A percentile compares a stretch with the other conserved stretches of the same genome.
phyloP scores from a whole-genome alignment of 2,113 vertebrate species.

The Notothenia rossii region DNA sequence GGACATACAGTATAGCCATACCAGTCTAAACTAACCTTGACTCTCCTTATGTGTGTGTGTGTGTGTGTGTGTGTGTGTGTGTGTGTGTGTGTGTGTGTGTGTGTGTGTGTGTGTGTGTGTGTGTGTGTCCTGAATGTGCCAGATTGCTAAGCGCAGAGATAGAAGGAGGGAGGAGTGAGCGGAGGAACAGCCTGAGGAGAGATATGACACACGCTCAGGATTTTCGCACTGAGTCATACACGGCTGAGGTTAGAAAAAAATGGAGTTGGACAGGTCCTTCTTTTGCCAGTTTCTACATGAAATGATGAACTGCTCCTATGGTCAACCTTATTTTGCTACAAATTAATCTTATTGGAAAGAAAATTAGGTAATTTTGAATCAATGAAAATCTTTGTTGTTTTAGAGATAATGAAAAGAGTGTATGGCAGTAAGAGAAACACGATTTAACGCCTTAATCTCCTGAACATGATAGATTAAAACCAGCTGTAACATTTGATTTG shows the following conservation, averaged over 20 bases:
- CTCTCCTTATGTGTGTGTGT: conserved; percentile 5
- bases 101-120: background rate
- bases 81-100: conserved; percentile 18
- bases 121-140: conserved; percentile 36
- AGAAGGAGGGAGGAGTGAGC: conserved; percentile 65
- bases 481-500: conserved; percentile 20
- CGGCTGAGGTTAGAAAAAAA: conserved; percentile 71
- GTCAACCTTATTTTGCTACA: background rate
- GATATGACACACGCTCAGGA: conserved; percentile 60
- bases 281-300: conserved; percentile 1
- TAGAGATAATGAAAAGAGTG: background rate
- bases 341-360: conserved; percentile 2
- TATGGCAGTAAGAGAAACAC: background rate
- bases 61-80: background rate
- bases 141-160: conserved; percentile 68
- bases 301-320: background rate
- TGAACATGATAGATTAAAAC: conserved; percentile 16
- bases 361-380: background rate
- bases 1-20: conserved; percentile 1
- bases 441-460: background rate
- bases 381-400: background rate
- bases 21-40: conserved; percentile 13
- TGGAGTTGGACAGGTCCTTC: conserved; percentile 16
- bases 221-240: conserved; percentile 54
- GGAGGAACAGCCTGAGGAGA: conserved; percentile 74